phyloP scores from a whole-genome alignment of 64 coral and sea anemone species.

The Stichodactyla mertensii region DNA sequence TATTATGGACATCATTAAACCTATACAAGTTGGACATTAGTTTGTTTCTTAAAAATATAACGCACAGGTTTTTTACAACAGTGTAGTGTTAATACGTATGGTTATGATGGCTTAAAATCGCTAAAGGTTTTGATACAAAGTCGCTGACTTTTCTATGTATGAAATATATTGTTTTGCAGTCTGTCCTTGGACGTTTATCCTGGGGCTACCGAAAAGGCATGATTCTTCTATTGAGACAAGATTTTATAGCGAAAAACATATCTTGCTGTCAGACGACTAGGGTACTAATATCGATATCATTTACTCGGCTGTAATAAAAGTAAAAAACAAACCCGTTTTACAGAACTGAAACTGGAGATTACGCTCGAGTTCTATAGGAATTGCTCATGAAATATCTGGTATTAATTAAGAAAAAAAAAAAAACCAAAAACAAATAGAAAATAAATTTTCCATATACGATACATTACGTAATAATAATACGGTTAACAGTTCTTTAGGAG shows the following conservation, averaged over 20 bases:
- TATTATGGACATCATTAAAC: not conserved
- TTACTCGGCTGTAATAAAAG: not conserved
- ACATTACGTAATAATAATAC: constrained; percentile 1
- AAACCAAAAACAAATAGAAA: not conserved
- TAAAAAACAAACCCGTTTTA: not conserved
- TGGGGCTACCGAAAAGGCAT: not conserved
- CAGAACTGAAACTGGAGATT: no score
- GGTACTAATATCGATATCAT: not conserved
- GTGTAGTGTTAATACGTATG: no score
- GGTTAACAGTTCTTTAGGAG: not conserved
- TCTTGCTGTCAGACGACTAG: not conserved
- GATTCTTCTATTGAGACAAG: not conserved
- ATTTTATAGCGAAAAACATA: not conserved
- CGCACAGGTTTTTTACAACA: no score
- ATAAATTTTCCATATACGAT: not conserved
- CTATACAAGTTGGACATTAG: not conserved
- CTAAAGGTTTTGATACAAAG: no score
- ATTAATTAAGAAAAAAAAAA: no score
- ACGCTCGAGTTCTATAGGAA: not conserved
- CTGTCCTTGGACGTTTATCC: not conserved
- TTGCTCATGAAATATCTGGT: not conserved
- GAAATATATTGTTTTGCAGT: not conserved
- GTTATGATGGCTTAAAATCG: no score
- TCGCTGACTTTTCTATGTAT: no score
- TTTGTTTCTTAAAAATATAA: no score